Evolutionary conservation across 2,113 vertebrate species (phyloP).

Genomic region (Lathamus discolor): DNA sequence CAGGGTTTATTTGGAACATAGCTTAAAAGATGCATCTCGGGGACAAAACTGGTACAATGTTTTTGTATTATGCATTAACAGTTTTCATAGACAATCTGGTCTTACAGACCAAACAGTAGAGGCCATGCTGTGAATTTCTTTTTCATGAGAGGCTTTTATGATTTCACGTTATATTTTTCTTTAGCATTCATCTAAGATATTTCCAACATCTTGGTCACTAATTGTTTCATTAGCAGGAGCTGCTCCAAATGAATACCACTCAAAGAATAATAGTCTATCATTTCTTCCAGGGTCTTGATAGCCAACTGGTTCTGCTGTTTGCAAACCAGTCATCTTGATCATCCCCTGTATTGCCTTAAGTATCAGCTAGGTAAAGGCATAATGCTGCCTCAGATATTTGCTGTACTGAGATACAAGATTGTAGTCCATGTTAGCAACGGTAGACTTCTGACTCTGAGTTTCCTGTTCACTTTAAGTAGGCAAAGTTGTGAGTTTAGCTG

Average conservation of each 20-base stretch:
- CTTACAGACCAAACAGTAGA: background rate
- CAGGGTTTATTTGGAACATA: background rate
- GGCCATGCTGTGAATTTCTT: background rate
- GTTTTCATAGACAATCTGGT: background rate
- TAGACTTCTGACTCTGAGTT: background rate
- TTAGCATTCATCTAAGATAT: background rate
- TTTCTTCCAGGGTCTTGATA: background rate
- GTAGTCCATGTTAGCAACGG: fast-evolving
- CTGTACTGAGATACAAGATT: background rate
- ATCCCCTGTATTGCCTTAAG: background rate
- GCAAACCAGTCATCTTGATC: background rate
- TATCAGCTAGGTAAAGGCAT: background rate
- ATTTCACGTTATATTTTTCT: background rate
- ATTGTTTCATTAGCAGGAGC: background rate
- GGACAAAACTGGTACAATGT: background rate
- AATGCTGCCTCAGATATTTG: background rate
- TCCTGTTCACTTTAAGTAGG: background rate
- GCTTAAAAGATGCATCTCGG: background rate
- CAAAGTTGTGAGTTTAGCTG: background rate
- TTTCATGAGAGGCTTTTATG: background rate
- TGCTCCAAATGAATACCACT: background rate
- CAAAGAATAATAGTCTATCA: background rate
- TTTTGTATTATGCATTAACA: background rate
- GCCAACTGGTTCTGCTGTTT: background rate
- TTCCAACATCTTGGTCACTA: background rate